These are phyloP conservation scores for Unio delphinus DNA, from an alignment of 2,888 invertebrate species.

Conservation along the genomic window DNA sequence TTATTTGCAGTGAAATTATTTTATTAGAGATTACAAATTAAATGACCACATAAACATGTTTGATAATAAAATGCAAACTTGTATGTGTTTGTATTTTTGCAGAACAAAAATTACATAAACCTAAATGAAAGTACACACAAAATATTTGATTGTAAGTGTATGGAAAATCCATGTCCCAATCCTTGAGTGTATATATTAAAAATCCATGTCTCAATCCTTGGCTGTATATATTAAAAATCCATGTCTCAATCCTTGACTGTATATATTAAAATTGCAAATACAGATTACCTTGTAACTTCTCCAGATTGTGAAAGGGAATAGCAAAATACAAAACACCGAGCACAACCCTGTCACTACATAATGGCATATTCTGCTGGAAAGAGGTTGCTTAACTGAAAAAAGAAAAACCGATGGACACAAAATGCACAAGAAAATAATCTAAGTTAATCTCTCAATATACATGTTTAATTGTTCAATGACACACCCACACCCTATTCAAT, in stretches of 20 bases:
- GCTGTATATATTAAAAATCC: not conserved
- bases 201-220: not conserved
- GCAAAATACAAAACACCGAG: conserved; percentile 47
- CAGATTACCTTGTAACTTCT: conserved; percentile 58
- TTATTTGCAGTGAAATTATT: too few relatives aligned
- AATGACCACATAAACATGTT: too few relatives aligned
- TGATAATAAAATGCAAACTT: too few relatives aligned
- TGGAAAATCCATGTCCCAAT: not conserved
- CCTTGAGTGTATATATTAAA: not conserved
- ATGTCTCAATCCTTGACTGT: not conserved
- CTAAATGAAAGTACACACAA: too few relatives aligned
- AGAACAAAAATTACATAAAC: too few relatives aligned
- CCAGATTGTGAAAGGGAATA: conserved; percentile 61
- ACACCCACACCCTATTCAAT: too few relatives aligned
- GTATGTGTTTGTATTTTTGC: too few relatives aligned
- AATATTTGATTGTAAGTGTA: too few relatives aligned
- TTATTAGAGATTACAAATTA: too few relatives aligned
- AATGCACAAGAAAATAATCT: too few relatives aligned
- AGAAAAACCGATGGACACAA: not conserved
- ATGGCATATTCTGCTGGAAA: conserved; percentile 33
- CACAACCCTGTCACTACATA: conserved; percentile 37
- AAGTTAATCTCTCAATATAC: too few relatives aligned
- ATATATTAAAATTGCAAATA: not conserved
- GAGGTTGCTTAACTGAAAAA: conserved; percentile 39
- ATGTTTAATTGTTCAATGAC: too few relatives aligned